These are phyloP conservation scores for Nomada goodeniana DNA, from an alignment of 2,888 invertebrate genomes.

Conservation along the genomic window DNA sequence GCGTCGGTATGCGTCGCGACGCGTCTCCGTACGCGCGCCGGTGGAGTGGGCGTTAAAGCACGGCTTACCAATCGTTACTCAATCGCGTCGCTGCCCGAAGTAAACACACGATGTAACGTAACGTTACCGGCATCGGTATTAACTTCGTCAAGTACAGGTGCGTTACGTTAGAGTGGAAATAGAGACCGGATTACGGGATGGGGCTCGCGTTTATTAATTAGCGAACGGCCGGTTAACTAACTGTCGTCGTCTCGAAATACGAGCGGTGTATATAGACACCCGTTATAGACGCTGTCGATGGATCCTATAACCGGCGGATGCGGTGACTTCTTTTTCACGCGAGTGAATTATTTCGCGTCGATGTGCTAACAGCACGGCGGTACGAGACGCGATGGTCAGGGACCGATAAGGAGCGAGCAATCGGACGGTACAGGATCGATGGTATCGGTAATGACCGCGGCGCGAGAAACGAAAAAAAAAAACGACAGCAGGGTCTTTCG, in stretches of 20 bases:
- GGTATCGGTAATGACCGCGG: background rate
- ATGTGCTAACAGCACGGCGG: background rate
- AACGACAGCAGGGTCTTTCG: conserved; percentile 31
- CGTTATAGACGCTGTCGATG: conserved; percentile 41
- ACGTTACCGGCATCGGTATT: conserved; percentile 44
- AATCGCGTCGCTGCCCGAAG: conserved; percentile 41
- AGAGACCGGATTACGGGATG: conserved; percentile 55
- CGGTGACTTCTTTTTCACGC: background rate
- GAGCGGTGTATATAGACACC: conserved; percentile 14
- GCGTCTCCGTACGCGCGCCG: conserved; percentile 14
- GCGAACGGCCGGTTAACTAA: conserved; percentile 52
- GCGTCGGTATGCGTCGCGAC: conserved; percentile 31
- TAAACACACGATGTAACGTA: conserved; percentile 56
- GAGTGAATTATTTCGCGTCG: background rate
- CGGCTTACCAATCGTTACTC: conserved; percentile 53
- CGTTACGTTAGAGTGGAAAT: conserved; percentile 62
- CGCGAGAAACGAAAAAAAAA: background rate
- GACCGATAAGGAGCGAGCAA: background rate
- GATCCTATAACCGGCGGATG: conserved; percentile 29
- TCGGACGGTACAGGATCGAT: background rate
- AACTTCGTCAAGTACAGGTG: conserved; percentile 29
- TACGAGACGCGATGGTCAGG: background rate
- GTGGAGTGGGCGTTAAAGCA: conserved; percentile 52
- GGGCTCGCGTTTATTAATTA: conserved; percentile 57
- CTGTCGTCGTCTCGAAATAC: conserved; percentile 43